phyloP scores from a whole-genome alignment of 2,113 vertebrate species.

The Hemiscyllium ocellatum region DNA sequence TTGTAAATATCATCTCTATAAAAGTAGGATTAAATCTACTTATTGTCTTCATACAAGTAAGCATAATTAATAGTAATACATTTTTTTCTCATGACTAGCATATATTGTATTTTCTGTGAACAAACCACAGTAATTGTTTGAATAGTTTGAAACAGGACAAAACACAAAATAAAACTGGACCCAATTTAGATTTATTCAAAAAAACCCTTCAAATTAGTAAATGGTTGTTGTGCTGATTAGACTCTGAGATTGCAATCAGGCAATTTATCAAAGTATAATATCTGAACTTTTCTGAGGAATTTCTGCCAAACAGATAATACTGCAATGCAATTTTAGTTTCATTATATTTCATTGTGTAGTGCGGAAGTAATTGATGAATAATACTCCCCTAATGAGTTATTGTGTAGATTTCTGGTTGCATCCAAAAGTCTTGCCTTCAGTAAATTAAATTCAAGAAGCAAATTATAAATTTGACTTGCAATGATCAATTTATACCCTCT shows the following conservation, averaged over 20 bases:
- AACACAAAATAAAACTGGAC: not conserved
- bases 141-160: not conserved
- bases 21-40: not conserved
- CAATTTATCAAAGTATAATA: not conserved
- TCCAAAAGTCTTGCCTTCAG: not conserved
- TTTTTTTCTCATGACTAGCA: not conserved
- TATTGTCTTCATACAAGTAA: not conserved
- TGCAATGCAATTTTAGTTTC: not conserved
- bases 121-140: not conserved
- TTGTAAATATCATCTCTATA: not conserved
- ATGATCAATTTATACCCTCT: not conserved
- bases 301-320: not conserved
- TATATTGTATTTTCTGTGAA: not conserved
- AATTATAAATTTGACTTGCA: not conserved
- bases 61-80: not conserved
- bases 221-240: not conserved
- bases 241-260: not conserved
- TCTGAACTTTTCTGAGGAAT: not conserved
- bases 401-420: not conserved
- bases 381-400: not conserved
- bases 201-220: not conserved
- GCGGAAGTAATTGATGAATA: not conserved
- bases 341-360: not conserved
- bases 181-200: not conserved
- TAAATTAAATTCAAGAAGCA: not conserved